A percentile compares a stretch with the other conserved stretches of the same genome.
Conservation (phyloP, 2,797 vertebrate species). For the Capromys pilorides region DNA sequence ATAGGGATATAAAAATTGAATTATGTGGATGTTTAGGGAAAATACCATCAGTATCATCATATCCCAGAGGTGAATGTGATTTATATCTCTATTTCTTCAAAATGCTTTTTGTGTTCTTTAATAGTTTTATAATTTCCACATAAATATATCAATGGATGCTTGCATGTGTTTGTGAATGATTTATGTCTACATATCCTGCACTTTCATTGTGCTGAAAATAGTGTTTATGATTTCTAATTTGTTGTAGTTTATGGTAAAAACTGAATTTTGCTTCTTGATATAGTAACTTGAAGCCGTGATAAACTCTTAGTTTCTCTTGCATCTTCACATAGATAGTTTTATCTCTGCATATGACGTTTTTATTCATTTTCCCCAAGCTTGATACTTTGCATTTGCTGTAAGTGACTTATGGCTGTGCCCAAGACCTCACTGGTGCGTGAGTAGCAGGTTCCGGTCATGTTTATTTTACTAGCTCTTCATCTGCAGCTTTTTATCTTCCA, state of each 20-base stretch:
- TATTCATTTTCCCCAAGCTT: neutral
- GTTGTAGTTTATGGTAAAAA: constrained; percentile 37
- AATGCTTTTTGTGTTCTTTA: constrained; percentile 41
- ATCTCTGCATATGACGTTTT: neutral
- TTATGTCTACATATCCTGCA: neutral
- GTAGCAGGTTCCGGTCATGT: neutral
- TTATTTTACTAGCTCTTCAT: constrained; percentile 36
- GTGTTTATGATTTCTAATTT: constrained; percentile 48
- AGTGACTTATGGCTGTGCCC: neutral
- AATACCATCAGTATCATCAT: neutral
- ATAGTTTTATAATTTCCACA: constrained; percentile 59
- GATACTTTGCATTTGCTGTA: neutral
- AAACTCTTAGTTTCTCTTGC: neutral
- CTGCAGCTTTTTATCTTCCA: constrained; percentile 10
- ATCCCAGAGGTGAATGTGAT: neutral
- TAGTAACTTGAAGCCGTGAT: constrained; percentile 13
- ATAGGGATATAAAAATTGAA: neutral
- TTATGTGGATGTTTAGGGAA: neutral
- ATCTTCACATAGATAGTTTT: constrained; percentile 39
- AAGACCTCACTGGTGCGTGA: neutral
- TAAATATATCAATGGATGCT: constrained; percentile 32
- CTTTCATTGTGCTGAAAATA: constrained; percentile 43
- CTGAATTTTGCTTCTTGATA: constrained; percentile 45
- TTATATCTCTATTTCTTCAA: constrained; percentile 27
- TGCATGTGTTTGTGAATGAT: constrained; percentile 50